phyloP scores from a whole-genome alignment of 2,888 invertebrate genomes.

The Polydrusus tereticollis region DNA sequence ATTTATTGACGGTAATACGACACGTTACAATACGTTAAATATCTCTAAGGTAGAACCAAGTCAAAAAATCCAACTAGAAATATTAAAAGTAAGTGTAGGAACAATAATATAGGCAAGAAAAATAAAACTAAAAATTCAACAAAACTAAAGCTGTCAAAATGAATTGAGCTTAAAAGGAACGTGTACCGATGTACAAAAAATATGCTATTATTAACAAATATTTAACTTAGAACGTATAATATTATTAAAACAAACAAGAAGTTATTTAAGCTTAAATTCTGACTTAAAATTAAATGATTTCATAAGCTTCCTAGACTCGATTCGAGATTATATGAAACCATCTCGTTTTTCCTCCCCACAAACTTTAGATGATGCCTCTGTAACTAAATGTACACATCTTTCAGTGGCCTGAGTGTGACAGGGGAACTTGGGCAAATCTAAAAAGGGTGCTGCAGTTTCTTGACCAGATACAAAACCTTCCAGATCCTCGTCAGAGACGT shows the following conservation, averaged over 20 bases:
- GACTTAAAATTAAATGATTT: constrained; percentile 8
- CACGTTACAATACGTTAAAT: background rate
- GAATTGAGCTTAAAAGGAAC: no score
- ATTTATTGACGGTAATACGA: no score
- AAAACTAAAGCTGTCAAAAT: no score
- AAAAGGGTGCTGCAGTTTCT: background rate
- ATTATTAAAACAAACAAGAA: constrained; percentile 1
- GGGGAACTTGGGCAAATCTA: constrained; percentile 6
- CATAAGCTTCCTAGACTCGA: constrained; percentile 14
- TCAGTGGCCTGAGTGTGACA: constrained; percentile 16
- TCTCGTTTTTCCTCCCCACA: constrained; percentile 16
- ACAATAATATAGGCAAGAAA: no score
- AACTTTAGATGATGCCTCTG: constrained; percentile 9
- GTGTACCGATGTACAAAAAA: no score
- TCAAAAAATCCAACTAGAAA: no score
- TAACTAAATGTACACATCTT: constrained; percentile 5
- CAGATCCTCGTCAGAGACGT: constrained; percentile 15
- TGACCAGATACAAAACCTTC: constrained; percentile 10
- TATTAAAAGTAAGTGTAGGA: no score
- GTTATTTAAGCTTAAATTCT: constrained; percentile 5
- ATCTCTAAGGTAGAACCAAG: background rate
- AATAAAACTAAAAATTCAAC: no score
- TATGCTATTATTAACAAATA: no score
- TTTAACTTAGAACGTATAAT: no score
- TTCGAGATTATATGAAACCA: constrained; percentile 5